These are phyloP conservation scores for Microtus richardsoni DNA, from an alignment of 2,113 vertebrate genomes.

Conservation along the genomic window DNA sequence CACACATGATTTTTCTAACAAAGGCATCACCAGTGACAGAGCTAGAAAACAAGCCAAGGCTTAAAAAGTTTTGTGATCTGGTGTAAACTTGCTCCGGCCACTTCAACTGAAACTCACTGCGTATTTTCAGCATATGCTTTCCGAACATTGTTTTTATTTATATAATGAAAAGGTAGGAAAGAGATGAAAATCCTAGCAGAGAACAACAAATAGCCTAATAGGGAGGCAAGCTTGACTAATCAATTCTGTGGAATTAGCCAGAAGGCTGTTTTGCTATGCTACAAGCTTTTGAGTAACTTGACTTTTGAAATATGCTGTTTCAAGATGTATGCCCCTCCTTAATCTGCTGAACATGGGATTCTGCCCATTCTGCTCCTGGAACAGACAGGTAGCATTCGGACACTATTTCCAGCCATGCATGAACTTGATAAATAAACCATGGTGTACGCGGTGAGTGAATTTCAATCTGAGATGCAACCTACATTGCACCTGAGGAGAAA, in stretches of 20 bases:
- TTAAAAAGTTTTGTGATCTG: background rate
- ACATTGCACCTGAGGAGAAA: background rate
- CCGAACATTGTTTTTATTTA: background rate
- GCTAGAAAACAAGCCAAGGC: background rate
- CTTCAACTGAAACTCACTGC: background rate
- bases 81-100: too few species aligned
- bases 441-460: background rate
- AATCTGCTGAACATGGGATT: background rate
- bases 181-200: background rate
- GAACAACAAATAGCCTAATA: background rate
- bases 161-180: background rate
- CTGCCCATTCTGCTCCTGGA: background rate
- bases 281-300: background rate
- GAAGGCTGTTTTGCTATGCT: background rate
- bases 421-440: background rate
- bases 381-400: background rate
- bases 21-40: background rate
- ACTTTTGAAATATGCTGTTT: background rate
- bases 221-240: background rate
- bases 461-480: background rate
- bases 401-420: background rate
- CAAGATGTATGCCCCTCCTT: background rate
- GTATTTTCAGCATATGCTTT: background rate
- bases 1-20: background rate
- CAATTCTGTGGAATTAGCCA: background rate